Conservation (phyloP, 2,888 invertebrate genomes). For the Lochmaea crataegi region DNA sequence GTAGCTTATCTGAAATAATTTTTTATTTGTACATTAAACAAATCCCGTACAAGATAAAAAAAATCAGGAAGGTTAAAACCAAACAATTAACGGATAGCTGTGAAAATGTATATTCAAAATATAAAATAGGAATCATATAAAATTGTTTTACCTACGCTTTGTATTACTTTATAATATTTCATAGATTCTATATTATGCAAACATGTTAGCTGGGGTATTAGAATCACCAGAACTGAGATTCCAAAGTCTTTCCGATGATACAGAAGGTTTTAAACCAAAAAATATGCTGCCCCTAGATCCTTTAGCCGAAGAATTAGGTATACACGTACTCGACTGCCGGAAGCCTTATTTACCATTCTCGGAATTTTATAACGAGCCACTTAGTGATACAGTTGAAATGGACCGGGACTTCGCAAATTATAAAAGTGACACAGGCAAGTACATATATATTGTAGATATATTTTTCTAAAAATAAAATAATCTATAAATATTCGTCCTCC, state of each 20-base stretch:
- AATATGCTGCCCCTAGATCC: conserved; percentile 69
- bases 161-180: conserved; percentile 41
- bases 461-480: background rate
- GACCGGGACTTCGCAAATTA: conserved; percentile 93
- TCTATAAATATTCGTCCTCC: too few relatives aligned
- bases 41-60: conserved; percentile 1
- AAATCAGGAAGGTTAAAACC: too few relatives aligned
- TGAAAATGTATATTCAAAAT: too few relatives aligned
- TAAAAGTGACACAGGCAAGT: conserved; percentile 72
- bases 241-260: conserved; percentile 67
- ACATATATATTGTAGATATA: background rate
- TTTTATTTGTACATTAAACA: too few relatives aligned
- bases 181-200: conserved; percentile 88
- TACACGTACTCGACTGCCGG: conserved; percentile 84
- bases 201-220: conserved; percentile 84
- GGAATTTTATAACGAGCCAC: conserved; percentile 94
- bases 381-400: conserved; percentile 94
- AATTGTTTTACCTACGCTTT: too few relatives aligned
- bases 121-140: too few relatives aligned
- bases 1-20: too few relatives aligned
- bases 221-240: conserved; percentile 75
- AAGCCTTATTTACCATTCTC: conserved; percentile 85
- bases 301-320: conserved; percentile 79
- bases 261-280: conserved; percentile 58
- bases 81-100: too few relatives aligned